Evolutionary conservation across 2,888 invertebrate species (phyloP), one percentile per base, ranked within the genome.

Genomic region (Helobdella robusta): DNA sequence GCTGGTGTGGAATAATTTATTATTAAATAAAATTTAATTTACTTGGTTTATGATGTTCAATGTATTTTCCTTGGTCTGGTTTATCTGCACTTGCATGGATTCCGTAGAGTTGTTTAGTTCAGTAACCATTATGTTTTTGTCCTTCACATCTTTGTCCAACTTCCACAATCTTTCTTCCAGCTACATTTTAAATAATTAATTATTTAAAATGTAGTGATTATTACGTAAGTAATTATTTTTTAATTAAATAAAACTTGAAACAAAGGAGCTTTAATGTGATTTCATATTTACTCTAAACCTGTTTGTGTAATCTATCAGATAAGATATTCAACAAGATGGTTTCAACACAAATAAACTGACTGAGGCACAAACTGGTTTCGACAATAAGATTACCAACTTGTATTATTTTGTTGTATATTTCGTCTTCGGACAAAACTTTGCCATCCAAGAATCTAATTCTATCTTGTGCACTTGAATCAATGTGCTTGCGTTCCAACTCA

Each of bases 71-170:
- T 78, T 79, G 36, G 79, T 78, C 1, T 72, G 70, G 48, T 76
- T 73, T 8, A 76, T 75, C 65, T 76, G 76, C 48, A 71, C 72
- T 65, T 75, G 70, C 18, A 78, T 74, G 25, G 77, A 69, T 6
- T 75, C 74, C 18, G 74, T 74, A 35, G 79, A 68, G 20, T 77
- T 69, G 44, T 72, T 75, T 5, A 77, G 76, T 72, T 79, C 78
- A 67, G 79, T 78, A 68, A 75, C 74, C 61, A 80, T 73, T 35
- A 80, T 68, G 65, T 79, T 78, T 67, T 79, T 79, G 71, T 80
- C 80, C 68, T 79, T 67, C 28, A 78, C 70, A 5, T 74, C 73
- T 65, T 78, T 78, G 66, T 80, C 80, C 68, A 77, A 78, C 65
- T 75, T 75, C 20, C 78, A 75, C 59, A 80, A 68, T 59, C 78